phyloP scores from a whole-genome alignment of 1,140 invertebrate genomes.

The Platyscapa corneri region DNA sequence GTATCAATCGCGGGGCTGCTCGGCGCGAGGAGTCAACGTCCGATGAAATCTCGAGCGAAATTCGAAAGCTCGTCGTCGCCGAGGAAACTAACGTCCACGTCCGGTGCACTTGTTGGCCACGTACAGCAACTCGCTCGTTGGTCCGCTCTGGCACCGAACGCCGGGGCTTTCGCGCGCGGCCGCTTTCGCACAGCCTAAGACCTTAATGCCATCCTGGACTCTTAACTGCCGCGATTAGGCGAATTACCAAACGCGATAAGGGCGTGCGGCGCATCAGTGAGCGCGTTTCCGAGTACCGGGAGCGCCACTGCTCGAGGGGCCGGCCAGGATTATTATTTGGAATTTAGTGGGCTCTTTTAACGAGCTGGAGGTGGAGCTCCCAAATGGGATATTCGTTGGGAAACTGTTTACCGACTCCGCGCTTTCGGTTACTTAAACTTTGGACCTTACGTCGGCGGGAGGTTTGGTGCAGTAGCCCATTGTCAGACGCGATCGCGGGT shows the following conservation, averaged over 20 bases:
- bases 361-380: constrained; percentile 8
- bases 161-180: too few relatives aligned
- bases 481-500: not conserved
- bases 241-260: constrained; percentile 49
- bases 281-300: constrained; percentile 12
- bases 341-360: constrained; percentile 48
- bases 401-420: not conserved
- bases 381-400: constrained; percentile 10
- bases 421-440: constrained; percentile 23
- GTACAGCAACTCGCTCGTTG: too few relatives aligned
- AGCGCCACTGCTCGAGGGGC: not conserved
- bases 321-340: constrained; percentile 50
- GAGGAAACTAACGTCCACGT: too few relatives aligned
- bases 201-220: constrained; percentile 42
- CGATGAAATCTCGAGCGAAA: constrained; percentile 29
- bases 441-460: not conserved
- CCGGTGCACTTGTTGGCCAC: not conserved
- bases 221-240: constrained; percentile 47
- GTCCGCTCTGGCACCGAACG: too few relatives aligned
- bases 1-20: not conserved
- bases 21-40: constrained; percentile 6
- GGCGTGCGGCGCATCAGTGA: not conserved
- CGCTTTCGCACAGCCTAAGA: constrained; percentile 18
- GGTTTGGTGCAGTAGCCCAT: too few relatives aligned
- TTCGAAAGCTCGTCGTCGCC: not conserved